These are phyloP conservation scores for Diabrotica balteata DNA, from an alignment of 2,888 invertebrate species.

Conservation along the genomic window DNA sequence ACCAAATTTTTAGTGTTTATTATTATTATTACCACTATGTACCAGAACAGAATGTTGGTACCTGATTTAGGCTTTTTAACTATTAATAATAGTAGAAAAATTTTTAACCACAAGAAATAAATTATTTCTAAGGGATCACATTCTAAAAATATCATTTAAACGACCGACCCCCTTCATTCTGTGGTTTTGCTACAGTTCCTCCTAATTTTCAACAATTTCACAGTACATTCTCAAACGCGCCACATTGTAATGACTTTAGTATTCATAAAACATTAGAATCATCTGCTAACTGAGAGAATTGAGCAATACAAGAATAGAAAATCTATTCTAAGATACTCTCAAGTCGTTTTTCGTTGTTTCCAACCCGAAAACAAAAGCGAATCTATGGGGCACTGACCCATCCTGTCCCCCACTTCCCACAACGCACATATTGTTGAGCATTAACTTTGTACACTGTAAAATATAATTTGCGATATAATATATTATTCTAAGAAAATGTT, in stretches of 20 bases:
- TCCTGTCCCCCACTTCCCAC: constrained; percentile 20
- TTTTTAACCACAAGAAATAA: no score
- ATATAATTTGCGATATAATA: no score
- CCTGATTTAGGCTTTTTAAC: no score
- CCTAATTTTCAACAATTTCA: constrained; percentile 25
- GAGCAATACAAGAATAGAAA: constrained; percentile 31
- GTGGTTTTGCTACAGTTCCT: constrained; percentile 13
- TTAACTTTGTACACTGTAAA: constrained; percentile 8
- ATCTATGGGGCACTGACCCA: constrained; percentile 35
- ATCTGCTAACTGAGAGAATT: constrained; percentile 30
- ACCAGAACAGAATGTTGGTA: no score
- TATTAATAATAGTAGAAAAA: no score
- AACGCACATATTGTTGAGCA: constrained; percentile 33
- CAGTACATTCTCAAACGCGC: constrained; percentile 22
- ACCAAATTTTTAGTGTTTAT: no score
- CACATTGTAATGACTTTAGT: constrained; percentile 26
- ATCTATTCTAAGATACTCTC: constrained; percentile 31
- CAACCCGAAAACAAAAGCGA: constrained; percentile 33
- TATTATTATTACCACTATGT: no score
- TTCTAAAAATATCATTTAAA: no score
- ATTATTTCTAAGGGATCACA: no score
- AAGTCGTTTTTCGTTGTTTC: constrained; percentile 31
- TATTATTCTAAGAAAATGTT: no score
- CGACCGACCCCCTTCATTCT: constrained; percentile 6
- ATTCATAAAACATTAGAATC: constrained; percentile 30